Evolutionary conservation across 1,140 invertebrate genomes (phyloP).

Genomic region (Tetraneura akinire): DNA sequence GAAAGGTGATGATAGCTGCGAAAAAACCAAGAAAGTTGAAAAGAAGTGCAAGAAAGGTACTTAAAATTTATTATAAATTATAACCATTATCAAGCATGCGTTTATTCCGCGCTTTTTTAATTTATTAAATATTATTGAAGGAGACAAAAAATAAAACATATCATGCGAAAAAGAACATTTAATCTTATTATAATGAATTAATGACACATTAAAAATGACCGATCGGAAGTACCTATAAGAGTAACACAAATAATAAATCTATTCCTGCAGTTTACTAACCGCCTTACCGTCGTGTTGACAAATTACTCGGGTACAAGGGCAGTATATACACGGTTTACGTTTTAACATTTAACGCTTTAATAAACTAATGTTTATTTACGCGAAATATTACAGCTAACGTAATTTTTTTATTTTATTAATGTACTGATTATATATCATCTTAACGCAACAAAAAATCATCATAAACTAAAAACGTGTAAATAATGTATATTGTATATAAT

Average conservation of each 20-base stretch:
- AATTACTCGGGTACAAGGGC: too few relatives aligned
- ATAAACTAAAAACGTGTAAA: too few relatives aligned
- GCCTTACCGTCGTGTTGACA: too few relatives aligned
- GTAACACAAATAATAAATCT: slow-evolving; percentile 9
- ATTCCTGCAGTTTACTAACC: slow-evolving; percentile 18
- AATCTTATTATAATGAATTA: slow-evolving; percentile 22
- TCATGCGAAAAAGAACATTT: not conserved
- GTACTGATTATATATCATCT: too few relatives aligned
- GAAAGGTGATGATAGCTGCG: slow-evolving; percentile 78
- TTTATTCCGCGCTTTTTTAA: not conserved
- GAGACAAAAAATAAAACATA: not conserved
- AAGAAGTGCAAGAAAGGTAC: slow-evolving; percentile 89
- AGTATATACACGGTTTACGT: too few relatives aligned
- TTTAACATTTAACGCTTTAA: too few relatives aligned
- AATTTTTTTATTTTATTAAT: too few relatives aligned
- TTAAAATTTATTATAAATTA: not conserved
- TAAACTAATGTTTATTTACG: too few relatives aligned
- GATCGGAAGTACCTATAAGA: not conserved
- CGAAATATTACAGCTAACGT: too few relatives aligned
- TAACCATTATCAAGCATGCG: not conserved
- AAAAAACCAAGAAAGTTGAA: slow-evolving; percentile 80
- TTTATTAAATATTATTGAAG: too few relatives aligned
- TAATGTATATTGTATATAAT: too few relatives aligned
- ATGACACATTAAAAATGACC: slow-evolving; percentile 14
- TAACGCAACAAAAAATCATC: too few relatives aligned